These are phyloP conservation scores for Cephus sareptanus DNA, from an alignment of 2,888 invertebrate species.

Conservation along the genomic window DNA sequence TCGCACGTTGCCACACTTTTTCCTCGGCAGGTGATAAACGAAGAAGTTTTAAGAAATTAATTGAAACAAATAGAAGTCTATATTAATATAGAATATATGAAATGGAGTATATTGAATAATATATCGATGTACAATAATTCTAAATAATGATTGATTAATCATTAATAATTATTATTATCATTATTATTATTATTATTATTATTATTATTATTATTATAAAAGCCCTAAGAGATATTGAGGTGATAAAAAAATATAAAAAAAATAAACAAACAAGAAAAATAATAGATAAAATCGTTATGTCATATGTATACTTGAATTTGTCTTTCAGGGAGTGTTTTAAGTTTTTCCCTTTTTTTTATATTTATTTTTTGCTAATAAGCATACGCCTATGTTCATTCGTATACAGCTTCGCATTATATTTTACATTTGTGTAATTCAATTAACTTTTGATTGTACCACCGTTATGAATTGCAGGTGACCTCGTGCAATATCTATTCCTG, in stretches of 20 bases:
- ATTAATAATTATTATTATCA: slow-evolving; percentile 4
- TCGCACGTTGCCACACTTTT: slow-evolving; percentile 52
- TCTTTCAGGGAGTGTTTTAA: not conserved
- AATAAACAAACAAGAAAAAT: not conserved
- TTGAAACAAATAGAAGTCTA: slow-evolving; percentile 56
- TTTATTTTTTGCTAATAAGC: not conserved
- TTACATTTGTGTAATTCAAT: not conserved
- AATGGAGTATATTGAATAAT: slow-evolving; percentile 64
- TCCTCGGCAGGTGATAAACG: slow-evolving; percentile 55
- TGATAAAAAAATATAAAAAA: not conserved
- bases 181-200: slow-evolving; percentile 2
- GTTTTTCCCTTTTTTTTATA: not conserved
- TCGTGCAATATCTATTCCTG: not conserved
- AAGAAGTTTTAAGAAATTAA: slow-evolving; percentile 40
- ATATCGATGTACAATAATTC: slow-evolving; percentile 65
- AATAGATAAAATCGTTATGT: not conserved
- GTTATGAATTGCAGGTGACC: not conserved
- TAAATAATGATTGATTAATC: slow-evolving; percentile 56
- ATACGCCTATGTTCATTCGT: not conserved
- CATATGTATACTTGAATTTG: not conserved
- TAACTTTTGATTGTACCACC: not conserved
- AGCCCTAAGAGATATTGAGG: slow-evolving; percentile 7
- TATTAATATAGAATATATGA: slow-evolving; percentile 63
- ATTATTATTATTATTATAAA: slow-evolving; percentile 4
- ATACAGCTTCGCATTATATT: not conserved